Base-by-base conservation (phyloP, 1,140 invertebrate genomes). In the Drosophila tsacasi region DNA sequence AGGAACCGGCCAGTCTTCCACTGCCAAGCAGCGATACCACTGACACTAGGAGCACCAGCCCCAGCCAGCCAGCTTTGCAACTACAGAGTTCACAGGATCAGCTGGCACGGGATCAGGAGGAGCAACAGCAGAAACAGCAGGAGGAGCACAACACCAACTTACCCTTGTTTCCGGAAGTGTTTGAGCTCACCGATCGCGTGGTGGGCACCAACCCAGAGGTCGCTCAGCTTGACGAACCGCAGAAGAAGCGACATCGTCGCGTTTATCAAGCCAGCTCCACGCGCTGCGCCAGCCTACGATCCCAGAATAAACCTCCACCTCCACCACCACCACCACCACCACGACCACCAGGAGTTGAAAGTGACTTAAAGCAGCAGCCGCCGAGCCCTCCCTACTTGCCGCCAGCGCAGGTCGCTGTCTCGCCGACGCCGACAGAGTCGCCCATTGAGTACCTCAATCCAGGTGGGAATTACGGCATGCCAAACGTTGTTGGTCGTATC, bases 1-100 rank as follows among this genome's bases (percentile, higher is more conserved):
- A 91, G 83, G 91, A 92, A 81, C 82, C 69, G 77, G 67, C 52
- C 69, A 75, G 91, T 91, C 91, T 92, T 92, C 91, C 87, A 79
- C 63, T 46, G 64, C 84, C 46, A 44, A 72, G 62, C 44, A 69
- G 63, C 61, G 35, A 60, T 13, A 73, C 40, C 47, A 79, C 27
- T 35, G 61, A 54, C 57, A 25, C 23, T 4, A 66, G 27, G 23
- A 71, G 37, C 42, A 40, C 17, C 42, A 65, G n/a, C 37, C 37
- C 17, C 19, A 62, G 32, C 8, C 66, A 40, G 21, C 30, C 50
- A n/a, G 39, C 4, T 25, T n/a, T 15, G 23, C 21, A 23, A 5
- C 13, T 5, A 15, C 52, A 17, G 13, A 35, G 32, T 23, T 19
- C 54, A 39, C 42, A 58, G 61, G 25, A 67, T 32, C 39, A 9